These are phyloP conservation scores for Lithophane leautieri DNA, from an alignment of 2,888 invertebrate genomes.

Conservation along the genomic window DNA sequence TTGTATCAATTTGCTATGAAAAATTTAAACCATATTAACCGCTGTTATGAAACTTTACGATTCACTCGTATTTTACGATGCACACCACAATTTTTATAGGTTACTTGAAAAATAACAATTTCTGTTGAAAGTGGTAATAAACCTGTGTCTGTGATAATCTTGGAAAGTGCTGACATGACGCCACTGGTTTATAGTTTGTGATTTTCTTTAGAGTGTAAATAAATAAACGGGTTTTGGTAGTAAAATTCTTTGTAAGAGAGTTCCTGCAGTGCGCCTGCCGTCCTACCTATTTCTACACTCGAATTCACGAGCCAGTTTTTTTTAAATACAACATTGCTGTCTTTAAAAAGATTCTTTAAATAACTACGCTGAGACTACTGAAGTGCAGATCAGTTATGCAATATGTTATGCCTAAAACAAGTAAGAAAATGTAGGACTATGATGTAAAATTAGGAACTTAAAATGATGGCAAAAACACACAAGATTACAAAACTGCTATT, in stretches of 20 bases:
- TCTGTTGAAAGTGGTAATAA: slow-evolving; percentile 45
- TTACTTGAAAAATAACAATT: slow-evolving; percentile 63
- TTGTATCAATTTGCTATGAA: slow-evolving; percentile 64
- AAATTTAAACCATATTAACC: slow-evolving; percentile 57
- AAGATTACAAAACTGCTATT: no score
- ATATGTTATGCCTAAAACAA: no score
- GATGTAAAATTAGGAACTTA: no score
- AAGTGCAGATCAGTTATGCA: no score
- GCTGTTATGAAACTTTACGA: slow-evolving; percentile 47
- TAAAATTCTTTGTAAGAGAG: not conserved
- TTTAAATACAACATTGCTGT: not conserved
- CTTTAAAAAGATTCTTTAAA: not conserved
- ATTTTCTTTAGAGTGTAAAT: slow-evolving; percentile 41
- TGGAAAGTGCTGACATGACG: slow-evolving; percentile 47
- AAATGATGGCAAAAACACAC: no score
- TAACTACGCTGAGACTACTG: not conserved
- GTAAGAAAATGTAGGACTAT: not conserved
- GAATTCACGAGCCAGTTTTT: not conserved
- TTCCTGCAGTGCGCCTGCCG: not conserved
- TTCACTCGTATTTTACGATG: slow-evolving; percentile 51
- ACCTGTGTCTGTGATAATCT: slow-evolving; percentile 53
- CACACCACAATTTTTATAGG: slow-evolving; percentile 49
- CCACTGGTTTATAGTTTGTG: slow-evolving; percentile 37
- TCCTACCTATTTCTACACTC: not conserved
- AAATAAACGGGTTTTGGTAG: slow-evolving; percentile 38